Evolutionary conservation across 2,888 invertebrate genomes (phyloP), one percentile per base, ranked within the genome.

Genomic region (Rotaria sp.): DNA sequence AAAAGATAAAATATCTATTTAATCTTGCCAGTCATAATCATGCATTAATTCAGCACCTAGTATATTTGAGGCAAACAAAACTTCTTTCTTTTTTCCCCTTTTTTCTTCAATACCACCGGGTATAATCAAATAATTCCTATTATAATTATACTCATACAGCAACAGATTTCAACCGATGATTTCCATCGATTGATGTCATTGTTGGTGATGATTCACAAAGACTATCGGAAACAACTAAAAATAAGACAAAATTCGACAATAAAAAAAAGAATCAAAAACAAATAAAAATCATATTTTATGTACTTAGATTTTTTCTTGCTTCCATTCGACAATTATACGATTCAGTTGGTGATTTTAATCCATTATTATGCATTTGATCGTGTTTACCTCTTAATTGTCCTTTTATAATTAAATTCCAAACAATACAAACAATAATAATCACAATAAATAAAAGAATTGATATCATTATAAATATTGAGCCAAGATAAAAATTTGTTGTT

Each of bases 271-370:
- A 13, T 35, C 21, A 67, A 67, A 18, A 15, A 35, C 5, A 59
- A n/a, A n/a, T n/a, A n/a, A n/a, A n/a, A 18, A 18, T 50, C 50
- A 18, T 8, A 45, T 11, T 13, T 8, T 8, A 21, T 7, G 38
- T 67, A 67, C 67, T 35, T 18, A 80, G 15, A 45, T 80, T 80
- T 80, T 80, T 80, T 80, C 80, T 38, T 45, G 80, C 80, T 80
- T 80, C 80, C 13, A 45, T n/a, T n/a, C 80, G 80, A 80, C 80
- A 80, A 80, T 80, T 80, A n/a, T 80, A 80, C 21, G 80, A 67
- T 67, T 35, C 67, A 7, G 67, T 67, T 21, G 67, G 11, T 67
- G 35, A 67, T 67, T 67, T 35, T 21, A 35, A 30, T 35, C 35
- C 35, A 67, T 67, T 35, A 8, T 26, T 8, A 8, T 67, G 67